A percentile compares a stretch with the other conserved stretches of the same genome.
These are phyloP conservation scores for Leucoraja ocellata DNA, from an alignment of 2,797 vertebrate species.

Conservation along the genomic window DNA sequence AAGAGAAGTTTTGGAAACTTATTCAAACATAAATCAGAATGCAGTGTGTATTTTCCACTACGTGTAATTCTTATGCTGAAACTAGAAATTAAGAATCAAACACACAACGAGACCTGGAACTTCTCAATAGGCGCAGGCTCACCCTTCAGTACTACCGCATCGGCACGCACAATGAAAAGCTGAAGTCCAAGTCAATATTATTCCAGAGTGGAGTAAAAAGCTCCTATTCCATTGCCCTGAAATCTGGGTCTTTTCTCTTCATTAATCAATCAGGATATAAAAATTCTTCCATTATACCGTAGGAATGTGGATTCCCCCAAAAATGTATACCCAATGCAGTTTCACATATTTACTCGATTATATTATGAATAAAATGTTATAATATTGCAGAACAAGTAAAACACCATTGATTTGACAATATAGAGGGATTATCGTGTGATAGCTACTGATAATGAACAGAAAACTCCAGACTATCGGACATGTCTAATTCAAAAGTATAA, in stretches of 20 bases:
- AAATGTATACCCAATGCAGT: background rate
- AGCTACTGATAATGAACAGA: background rate
- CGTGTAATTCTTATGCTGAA: background rate
- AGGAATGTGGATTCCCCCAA: background rate
- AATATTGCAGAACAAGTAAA: background rate
- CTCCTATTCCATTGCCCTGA: background rate
- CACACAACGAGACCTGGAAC: background rate
- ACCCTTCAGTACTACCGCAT: background rate
- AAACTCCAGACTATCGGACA: background rate
- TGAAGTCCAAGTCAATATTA: background rate
- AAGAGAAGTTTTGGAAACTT: slow-evolving; percentile 17
- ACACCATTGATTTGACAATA: background rate
- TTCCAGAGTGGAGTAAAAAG: background rate
- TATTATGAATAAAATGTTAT: background rate
- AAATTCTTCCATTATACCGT: background rate
- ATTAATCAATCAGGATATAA: background rate
- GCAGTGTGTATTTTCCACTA: background rate
- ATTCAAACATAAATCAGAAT: background rate
- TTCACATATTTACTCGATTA: background rate
- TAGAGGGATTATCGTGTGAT: background rate
- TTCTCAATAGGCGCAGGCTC: background rate
- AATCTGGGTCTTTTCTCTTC: background rate
- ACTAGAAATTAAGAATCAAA: background rate
- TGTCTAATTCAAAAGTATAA: background rate
- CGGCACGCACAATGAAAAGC: background rate